Conservation (phyloP, 2,888 invertebrate genomes). For the Ceramica pisi region DNA sequence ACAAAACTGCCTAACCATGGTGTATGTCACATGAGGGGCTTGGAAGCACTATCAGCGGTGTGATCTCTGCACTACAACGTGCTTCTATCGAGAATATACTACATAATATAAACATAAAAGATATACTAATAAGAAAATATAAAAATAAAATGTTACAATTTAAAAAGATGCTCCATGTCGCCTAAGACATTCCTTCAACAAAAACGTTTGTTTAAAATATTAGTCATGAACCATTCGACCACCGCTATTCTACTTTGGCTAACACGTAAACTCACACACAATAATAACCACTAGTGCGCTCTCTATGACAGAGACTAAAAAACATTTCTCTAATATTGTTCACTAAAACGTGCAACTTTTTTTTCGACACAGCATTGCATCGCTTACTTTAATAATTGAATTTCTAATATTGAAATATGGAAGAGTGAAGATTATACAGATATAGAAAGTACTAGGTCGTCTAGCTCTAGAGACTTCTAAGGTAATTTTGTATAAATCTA, state of each 20-base stretch:
- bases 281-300: conserved; percentile 83
- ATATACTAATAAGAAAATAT: conserved; percentile 65
- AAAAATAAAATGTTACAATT: conserved; percentile 71
- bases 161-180: conserved; percentile 82
- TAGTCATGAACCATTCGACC: conserved; percentile 69
- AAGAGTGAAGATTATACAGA: conserved; percentile 88
- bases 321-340: conserved; percentile 79
- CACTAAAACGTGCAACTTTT: conserved; percentile 85
- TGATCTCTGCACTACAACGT: conserved; percentile 60
- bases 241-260: conserved; percentile 77
- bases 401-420: conserved; percentile 87
- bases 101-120: conserved; percentile 67
- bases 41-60: conserved; percentile 63
- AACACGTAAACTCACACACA: conserved; percentile 83
- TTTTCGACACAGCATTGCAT: conserved; percentile 76
- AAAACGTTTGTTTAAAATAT: conserved; percentile 71
- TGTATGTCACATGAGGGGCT: conserved; percentile 57
- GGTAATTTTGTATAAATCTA: conserved; percentile 54
- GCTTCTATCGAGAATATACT: conserved; percentile 66
- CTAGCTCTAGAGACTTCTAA: conserved; percentile 81
- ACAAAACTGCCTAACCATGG: conserved; percentile 58
- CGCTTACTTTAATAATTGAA: conserved; percentile 68
- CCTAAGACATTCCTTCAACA: conserved; percentile 86
- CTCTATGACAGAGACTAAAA: conserved; percentile 78
- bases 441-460: conserved; percentile 79